These are phyloP conservation scores for Hyles euphorbiae DNA, from an alignment of 1,140 invertebrate genomes.

Conservation along the genomic window DNA sequence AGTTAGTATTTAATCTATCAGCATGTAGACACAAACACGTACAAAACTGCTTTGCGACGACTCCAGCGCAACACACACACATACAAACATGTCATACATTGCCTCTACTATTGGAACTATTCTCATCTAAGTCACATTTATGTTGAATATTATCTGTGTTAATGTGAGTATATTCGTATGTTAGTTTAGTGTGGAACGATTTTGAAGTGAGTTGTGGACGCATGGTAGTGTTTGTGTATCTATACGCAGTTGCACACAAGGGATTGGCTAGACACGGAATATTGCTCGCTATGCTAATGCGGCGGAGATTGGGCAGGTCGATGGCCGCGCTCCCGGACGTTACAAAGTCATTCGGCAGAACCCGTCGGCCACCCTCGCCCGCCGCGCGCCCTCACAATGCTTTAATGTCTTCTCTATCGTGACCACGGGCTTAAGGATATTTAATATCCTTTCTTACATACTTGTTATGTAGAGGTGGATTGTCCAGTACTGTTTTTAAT, in stretches of 20 bases:
- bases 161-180: background rate
- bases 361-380: conserved; percentile 60
- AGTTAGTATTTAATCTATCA: conserved; percentile 29
- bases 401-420: too few species aligned
- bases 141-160: background rate
- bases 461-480: too few species aligned
- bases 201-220: background rate
- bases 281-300: conserved; percentile 76
- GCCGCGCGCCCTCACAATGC: conserved; percentile 12
- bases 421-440: too few species aligned
- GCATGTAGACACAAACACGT: conserved; percentile 22
- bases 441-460: too few species aligned
- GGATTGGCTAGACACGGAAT: conserved; percentile 51
- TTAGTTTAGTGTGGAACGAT: background rate
- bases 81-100: conserved; percentile 12
- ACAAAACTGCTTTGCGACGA: conserved; percentile 28
- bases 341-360: conserved; percentile 72
- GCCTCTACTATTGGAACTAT: conserved; percentile 4
- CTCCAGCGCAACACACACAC: conserved; percentile 20
- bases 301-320: conserved; percentile 76
- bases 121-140: background rate
- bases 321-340: conserved; percentile 75
- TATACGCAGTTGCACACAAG: conserved; percentile 26
- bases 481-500: too few species aligned
- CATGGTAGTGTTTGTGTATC: conserved; percentile 12